A percentile compares a stretch with the other conserved stretches of the same genome.
Evolutionary conservation across 2,113 vertebrate species (phyloP).

Genomic region (Ranitomeya imitator): DNA sequence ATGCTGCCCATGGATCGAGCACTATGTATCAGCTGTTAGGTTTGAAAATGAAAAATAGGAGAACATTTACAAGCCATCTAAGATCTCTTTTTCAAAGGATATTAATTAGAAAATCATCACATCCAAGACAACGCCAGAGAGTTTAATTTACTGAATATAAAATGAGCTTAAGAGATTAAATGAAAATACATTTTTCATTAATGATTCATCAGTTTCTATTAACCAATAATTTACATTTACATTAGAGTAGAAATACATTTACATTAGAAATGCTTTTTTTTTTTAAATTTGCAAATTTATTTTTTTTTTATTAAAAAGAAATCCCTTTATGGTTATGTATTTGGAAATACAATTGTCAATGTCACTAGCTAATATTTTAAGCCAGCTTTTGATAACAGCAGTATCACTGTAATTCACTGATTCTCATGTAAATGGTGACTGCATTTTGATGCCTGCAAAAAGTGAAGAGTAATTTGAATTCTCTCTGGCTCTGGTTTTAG

Average conservation of each 20-base stretch:
- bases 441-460: neutral
- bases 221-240: neutral
- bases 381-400: neutral
- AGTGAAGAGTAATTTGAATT: neutral
- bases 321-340: neutral
- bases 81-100: neutral
- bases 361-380: neutral
- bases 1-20: too few species aligned
- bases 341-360: neutral
- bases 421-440: neutral
- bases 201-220: neutral
- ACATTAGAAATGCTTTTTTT: neutral
- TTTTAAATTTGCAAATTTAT: neutral
- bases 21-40: too few species aligned
- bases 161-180: neutral
- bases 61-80: neutral
- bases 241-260: too few species aligned
- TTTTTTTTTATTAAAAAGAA: neutral
- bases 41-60: neutral
- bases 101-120: neutral
- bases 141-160: neutral
- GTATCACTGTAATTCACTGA: neutral
- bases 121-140: neutral
- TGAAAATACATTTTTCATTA: neutral
- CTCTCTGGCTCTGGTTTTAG: neutral